Base-by-base conservation (phyloP, 2,797 vertebrate genomes). In the Limosa lapponica region DNA sequence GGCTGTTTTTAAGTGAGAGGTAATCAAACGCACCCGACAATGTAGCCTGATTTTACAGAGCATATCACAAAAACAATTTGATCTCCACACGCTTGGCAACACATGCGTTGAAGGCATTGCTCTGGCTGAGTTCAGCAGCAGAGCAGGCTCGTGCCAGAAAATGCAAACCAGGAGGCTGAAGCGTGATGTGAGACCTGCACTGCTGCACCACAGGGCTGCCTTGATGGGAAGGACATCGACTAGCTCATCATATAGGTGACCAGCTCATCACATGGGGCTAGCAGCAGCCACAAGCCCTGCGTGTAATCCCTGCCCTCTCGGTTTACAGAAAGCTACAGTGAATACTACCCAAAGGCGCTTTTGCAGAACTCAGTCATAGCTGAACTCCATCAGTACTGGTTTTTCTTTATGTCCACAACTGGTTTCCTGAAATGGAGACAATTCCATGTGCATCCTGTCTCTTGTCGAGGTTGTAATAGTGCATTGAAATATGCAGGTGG, bases 101-200 rank as follows among this genome's bases (percentile, higher is more conserved):
- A 36, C 37, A 12, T 0, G 0, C 0, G 0, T 30, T 74, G 37
- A 48, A 67, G 43, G 66, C 39, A 78, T 28, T 1, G 4, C 39
- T 69, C 11, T 39, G 81, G 32, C 51, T 83, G 73, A 18, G 57
- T 74, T 75, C 39, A 75, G 43, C 20, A 65, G 28, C 64, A 77
- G 25, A 72, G 58, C 41, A 66, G 78, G 16, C 28, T 65, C 0
- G 0, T 51, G 46, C 46, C 55, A 87, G 57, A 37, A 66, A 51
- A 74, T 19, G 30, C 48, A 51, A 30, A 79, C 30, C 39, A 17
- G 55, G 57, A 62, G 11, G 36, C 52, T 71, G 64, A 54, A 67
- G 23, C 4, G 0, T 49, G 41, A 34, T 65, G 46, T 1, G 11
- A 65, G 52, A 81, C 34, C 23, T 46, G 27, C 51, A 30, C 23